Base-by-base conservation (phyloP, 2,797 vertebrate genomes). In the Meda fulgida region DNA sequence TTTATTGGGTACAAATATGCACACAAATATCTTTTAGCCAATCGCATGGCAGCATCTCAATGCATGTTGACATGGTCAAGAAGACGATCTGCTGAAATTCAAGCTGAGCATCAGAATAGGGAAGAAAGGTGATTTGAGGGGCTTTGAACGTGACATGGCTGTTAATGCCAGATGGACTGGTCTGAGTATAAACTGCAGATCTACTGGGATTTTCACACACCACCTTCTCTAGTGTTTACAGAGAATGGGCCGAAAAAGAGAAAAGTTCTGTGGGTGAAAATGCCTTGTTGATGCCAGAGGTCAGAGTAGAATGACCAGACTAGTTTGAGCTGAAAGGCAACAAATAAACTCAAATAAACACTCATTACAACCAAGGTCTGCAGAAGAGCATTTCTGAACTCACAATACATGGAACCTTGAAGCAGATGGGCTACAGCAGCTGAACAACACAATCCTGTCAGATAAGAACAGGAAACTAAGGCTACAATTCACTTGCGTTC, bases 201-300 rank as follows among this genome's bases (percentile, higher is more conserved):
- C 60, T 63, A 63, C 26, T 63, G n/a, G 60, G 60, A 63, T 63
- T 63, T 63, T 60, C 11, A 26, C 4, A 2, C 11, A 60, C n/a
- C 13, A 63, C 58, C 5, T 1, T 63, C 26, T 63, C 26, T 29
- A 63, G 26, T 5, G 26, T 65, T n/a, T 31, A 16, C 26, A 31
- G 14, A 65, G 60, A 65, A 65, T 65, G 26, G 60, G 60, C 3
- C 0, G 14, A 60, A 26, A 60, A 63, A 63, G 58, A 14, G 11
- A 26, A 63, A 60, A 60, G 10, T 60, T 26, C 58, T 60, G n/a
- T 13, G 55, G 66, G 23, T 16, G 26, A 60, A 87, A 84, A 81
- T 81, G 69, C 78, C 85, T 84, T 75, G 81, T 84, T 73, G 81
- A 80, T 87, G 66, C 40, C 73, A 87, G 85, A 84, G 76, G 58